Base-by-base conservation (phyloP, 1,140 invertebrate species). In the Pinna nobilis region DNA sequence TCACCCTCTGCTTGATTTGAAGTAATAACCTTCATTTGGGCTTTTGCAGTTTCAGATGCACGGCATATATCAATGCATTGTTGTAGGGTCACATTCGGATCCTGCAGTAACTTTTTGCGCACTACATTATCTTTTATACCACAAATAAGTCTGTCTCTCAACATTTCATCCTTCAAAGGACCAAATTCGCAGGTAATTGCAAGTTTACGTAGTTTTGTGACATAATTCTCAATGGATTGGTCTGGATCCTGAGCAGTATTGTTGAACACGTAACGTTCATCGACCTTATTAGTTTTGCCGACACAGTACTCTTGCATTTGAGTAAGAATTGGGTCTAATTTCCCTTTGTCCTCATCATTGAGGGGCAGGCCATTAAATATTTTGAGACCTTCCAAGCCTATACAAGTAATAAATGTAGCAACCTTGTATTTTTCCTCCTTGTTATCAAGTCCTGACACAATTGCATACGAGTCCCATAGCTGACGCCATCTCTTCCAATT, bases 191-290 rank as follows among this genome's bases (percentile, higher is more conserved):
- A 63, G 11, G 59, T 53, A 15, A 13, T 11, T 18, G 50, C 13
- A 18, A 18, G 13, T 53, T 13, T 65, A 28, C 44, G 28, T 50
- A 65, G 37, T 32, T 65, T 25, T 33, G 35, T 55, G 2, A 59
- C 67, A 37, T 60, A 61, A 15, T 60, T 41, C 20, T 70, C 67
- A 3, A 70, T 61, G 41, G 37, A 60, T 35, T 61, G 30, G 28
- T 61, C 57, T 15, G 47, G 32, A 18, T 61, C 23, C 25, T 70
- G 55, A 33, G 7, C 13, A 5, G 5, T 20, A 18, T 47, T 60
- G 23, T 61, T 60, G 44, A 70, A 70, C 5, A 61, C 15, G 44
- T 70, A 70, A 2, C 68, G 9, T 51, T 61, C 68, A 70, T 61
- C 60, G 3, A 47, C 51, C 4, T n/a, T 53, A 23, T 70, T 60